phyloP scores from a whole-genome alignment of 2,797 vertebrate genomes.

The Toxotes lorentzi region DNA sequence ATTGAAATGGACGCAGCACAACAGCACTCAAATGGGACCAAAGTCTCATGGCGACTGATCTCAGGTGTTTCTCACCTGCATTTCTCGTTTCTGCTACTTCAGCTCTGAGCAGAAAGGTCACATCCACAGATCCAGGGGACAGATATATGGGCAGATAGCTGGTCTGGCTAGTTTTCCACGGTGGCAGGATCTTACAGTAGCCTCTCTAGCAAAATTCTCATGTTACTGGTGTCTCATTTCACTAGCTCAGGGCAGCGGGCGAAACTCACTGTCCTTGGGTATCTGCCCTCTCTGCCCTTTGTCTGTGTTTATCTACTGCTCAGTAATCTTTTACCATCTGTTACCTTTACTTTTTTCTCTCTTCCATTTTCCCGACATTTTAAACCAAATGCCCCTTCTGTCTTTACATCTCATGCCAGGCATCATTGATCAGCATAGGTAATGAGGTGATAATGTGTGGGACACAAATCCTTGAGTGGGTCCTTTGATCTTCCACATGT shows the following conservation, averaged over 20 bases:
- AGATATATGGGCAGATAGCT: slow-evolving; percentile 82
- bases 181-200: slow-evolving; percentile 79
- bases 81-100: slow-evolving; percentile 74
- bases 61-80: slow-evolving; percentile 74
- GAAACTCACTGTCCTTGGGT: slow-evolving; percentile 80
- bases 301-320: slow-evolving; percentile 62
- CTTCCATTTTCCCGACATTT: slow-evolving; percentile 2
- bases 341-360: slow-evolving; percentile 28
- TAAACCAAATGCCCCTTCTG: not conserved
- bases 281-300: slow-evolving; percentile 70
- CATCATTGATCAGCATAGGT: not conserved
- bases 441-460: slow-evolving; percentile 22
- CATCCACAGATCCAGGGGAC: slow-evolving; percentile 82
- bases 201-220: slow-evolving; percentile 79
- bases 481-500: slow-evolving; percentile 21
- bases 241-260: slow-evolving; percentile 80
- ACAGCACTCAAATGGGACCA: slow-evolving; percentile 11
- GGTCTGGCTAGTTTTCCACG: slow-evolving; percentile 78
- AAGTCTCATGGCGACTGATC: slow-evolving; percentile 38
- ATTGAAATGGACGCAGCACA: not conserved
- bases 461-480: slow-evolving; percentile 26
- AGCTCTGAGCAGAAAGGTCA: slow-evolving; percentile 77
- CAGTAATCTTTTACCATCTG: slow-evolving; percentile 44
- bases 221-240: slow-evolving; percentile 85
- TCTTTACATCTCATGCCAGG: slow-evolving; percentile 9